Evolutionary conservation across 2,113 vertebrate species (phyloP), one percentile per base, ranked within the genome.

Genomic region (Ia io): DNA sequence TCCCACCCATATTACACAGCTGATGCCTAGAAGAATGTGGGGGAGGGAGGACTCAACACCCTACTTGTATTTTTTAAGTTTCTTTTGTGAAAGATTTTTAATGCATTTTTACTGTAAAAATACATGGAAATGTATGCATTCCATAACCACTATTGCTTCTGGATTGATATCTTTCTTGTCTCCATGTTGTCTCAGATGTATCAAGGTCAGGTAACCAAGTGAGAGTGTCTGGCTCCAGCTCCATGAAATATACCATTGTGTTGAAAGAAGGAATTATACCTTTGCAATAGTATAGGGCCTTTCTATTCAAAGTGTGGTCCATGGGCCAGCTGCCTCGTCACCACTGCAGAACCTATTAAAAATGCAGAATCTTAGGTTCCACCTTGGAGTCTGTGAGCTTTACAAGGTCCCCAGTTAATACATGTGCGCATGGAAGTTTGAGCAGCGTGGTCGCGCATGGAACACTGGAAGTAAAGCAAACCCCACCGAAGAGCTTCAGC

Each of bases 41-140:
- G 44, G 47, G 28, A 35, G 77, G 37, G 40, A n/a, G 22, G 51
- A 90, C 84, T 96, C 35, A 49, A 77, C 78, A 91, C 53, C 85
- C 71, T 95, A 97, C 87, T 92, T 93, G 88, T 86, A 16, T 97
- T 93, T 96, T 98, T 98, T 79, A 96, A 94, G 95, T 97, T 97
- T 96, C 61, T 97, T 94, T 96, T 96, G 42, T 79, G 77, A 91
- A 96, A 95, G 83, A 96, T 97, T 97, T 95, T 96, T 94, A 93
- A 5, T 97, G 90, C 91, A 76, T 97, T 97, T 97, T 97, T 95
- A 93, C 28, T 93, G 86, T 96, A 94, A 97, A 97, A 90, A 93
- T 93, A 69, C 79, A 84, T 95, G 96, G 84, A 95, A 88, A 80
- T 93, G 42, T 96, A 42, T 79, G 23, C 32, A 10, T 53, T 96